Percentiles rank a stretch among this genome's conserved stretches.
Evolutionary conservation across 2,888 invertebrate species (phyloP).

Genomic region (Podotricha telesiphe): DNA sequence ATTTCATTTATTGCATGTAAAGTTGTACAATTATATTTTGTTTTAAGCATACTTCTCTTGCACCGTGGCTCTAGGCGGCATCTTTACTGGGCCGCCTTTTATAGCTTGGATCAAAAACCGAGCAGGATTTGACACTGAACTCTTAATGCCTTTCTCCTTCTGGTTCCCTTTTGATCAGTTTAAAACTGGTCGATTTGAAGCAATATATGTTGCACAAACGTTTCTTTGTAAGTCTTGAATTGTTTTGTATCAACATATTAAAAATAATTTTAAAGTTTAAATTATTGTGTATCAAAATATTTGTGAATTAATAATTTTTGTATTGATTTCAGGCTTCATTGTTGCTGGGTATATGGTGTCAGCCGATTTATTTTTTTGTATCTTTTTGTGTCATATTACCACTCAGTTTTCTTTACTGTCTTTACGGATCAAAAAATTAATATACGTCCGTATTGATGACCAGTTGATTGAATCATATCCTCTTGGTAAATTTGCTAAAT

Average conservation of each 20-base stretch:
- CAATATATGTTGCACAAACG: conserved; percentile 56
- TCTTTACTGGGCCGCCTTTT: conserved; percentile 60
- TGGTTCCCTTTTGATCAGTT: conserved; percentile 71
- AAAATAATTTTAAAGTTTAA: too few relatives aligned
- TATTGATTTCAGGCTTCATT: conserved; percentile 54
- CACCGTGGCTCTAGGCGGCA: conserved; percentile 59
- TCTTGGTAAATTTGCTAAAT: conserved; percentile 54
- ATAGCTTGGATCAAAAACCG: conserved; percentile 53
- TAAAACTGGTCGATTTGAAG: conserved; percentile 52
- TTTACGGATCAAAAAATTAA: conserved; percentile 55
- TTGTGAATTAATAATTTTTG: not conserved
- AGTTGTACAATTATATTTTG: not conserved
- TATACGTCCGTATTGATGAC: conserved; percentile 58
- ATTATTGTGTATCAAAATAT: too few relatives aligned
- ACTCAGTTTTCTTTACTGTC: conserved; percentile 67
- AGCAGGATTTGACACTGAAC: conserved; percentile 55
- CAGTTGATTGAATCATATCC: conserved; percentile 60
- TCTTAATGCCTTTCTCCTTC: conserved; percentile 64
- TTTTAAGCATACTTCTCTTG: conserved; percentile 64
- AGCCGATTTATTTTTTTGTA: conserved; percentile 66
- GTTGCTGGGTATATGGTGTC: conserved; percentile 65
- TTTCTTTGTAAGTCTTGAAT: conserved; percentile 62
- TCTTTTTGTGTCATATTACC: conserved; percentile 66
- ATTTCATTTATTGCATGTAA: too few relatives aligned
- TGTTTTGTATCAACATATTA: too few relatives aligned